Conservation (phyloP, 2,888 invertebrate species). For the Mythimna vitellina region DNA sequence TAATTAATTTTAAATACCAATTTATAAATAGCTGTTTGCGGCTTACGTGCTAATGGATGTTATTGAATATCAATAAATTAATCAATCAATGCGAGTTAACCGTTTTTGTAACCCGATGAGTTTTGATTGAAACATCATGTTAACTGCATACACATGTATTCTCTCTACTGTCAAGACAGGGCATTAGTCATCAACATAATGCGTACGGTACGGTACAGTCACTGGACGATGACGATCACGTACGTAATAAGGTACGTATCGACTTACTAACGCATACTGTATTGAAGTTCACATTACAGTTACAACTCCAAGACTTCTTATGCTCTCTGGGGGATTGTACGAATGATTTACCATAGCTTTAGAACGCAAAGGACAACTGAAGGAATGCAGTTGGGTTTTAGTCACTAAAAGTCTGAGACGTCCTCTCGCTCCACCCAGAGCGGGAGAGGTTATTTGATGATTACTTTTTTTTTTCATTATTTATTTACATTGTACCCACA, state of each 20-base stretch:
- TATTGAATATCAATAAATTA: slow-evolving; percentile 42
- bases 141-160: slow-evolving; percentile 44
- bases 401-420: no score
- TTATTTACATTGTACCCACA: no score
- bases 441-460: no score
- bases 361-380: no score
- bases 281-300: slow-evolving; percentile 18
- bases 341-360: no score
- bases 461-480: no score
- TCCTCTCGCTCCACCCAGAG: no score
- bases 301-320: neutral
- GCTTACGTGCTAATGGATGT: slow-evolving; percentile 48
- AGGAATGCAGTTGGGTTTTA: no score
- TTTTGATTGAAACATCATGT: slow-evolving; percentile 44
- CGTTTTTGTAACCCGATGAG: slow-evolving; percentile 13
- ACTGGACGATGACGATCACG: slow-evolving; percentile 44
- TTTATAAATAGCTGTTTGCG: slow-evolving; percentile 26
- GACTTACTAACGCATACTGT: slow-evolving; percentile 17
- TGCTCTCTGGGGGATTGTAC: no score
- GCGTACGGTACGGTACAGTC: slow-evolving; percentile 29
- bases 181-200: slow-evolving; percentile 47
- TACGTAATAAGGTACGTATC: slow-evolving; percentile 27
- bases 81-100: slow-evolving; percentile 37
- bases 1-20: slow-evolving; percentile 42
- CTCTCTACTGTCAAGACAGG: slow-evolving; percentile 32